Evolutionary conservation across 2,113 vertebrate species (phyloP), one percentile per base, ranked within the genome.

Genomic region (Larimichthys crocea): DNA sequence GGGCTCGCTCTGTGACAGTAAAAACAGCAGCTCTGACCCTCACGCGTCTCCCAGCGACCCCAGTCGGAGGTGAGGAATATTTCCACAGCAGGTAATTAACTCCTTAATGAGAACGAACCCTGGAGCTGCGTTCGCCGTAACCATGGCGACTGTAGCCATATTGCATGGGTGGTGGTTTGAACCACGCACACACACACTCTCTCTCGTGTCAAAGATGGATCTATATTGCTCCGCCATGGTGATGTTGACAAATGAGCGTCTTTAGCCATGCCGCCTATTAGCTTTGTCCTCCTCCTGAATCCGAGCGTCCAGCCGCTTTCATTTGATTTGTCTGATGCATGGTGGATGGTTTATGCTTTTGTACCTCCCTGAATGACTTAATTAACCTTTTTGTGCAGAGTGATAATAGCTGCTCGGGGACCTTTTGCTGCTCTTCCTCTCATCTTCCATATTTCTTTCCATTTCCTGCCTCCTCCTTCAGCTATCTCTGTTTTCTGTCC

Each of bases 241-340:
- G 89, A 92, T 90, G 76, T 75, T 92, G 93, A 94, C 71, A 86
- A 89, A 94, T 83, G 88, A 88, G 84, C 14, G 9, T 82, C 79
- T 82, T 86, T 74, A 87, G 78, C 69, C 2, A 42, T 0, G 19
- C 49, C 10, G 64, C 80, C 67, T 63, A 42, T 78, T 68, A 83
- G 69, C 55, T 68, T 78, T 55, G 79, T 88, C 76, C 52, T 52
- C 26, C 15, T 3, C 40, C 29, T 63, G 63, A 60, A 40, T n/a
- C 15, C 17, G 22, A 72, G 69, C 68, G 10, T 67, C 17, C 56
- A 35, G 76, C 48, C 44, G n/a, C 6, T 48, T 71, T 80, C 24
- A 83, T 89, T 53, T 29, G 85, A 82, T 88, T 68, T n/a, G 48
- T 57, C 42, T 86, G 81, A 70, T 72, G 64, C 42, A 66, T 53